Percentiles rank a stretch among this genome's conserved stretches.
Evolutionary conservation across 2,888 invertebrate genomes (phyloP).

Genomic region (Plebejus melissa): DNA sequence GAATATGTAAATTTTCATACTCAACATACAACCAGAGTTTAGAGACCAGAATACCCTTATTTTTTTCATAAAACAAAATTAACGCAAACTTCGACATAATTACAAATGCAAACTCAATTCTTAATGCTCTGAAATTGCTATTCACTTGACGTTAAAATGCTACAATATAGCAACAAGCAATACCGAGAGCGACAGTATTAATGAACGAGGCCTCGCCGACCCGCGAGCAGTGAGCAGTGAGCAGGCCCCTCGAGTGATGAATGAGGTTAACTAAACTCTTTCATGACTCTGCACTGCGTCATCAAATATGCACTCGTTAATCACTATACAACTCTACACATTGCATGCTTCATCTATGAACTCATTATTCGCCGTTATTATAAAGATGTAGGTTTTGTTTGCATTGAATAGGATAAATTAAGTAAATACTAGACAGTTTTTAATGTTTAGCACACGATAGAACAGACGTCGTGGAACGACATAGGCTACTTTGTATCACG

Average conservation of each 20-base stretch:
- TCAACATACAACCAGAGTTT: too few species aligned
- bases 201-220: conserved; percentile 37
- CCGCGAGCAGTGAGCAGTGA: conserved; percentile 28
- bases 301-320: conserved; percentile 28
- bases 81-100: too few species aligned
- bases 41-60: too few species aligned
- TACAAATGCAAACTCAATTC: too few species aligned
- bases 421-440: too few species aligned
- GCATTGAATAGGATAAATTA: too few species aligned
- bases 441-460: neutral
- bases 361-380: neutral
- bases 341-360: neutral
- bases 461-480: too few species aligned
- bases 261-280: conserved; percentile 56
- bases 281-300: conserved; percentile 47
- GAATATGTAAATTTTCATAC: too few species aligned
- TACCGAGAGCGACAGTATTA: conserved; percentile 31
- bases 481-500: too few species aligned
- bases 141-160: neutral
- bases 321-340: neutral
- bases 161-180: neutral
- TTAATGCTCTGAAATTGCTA: neutral
- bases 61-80: too few species aligned
- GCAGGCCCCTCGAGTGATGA: conserved; percentile 53
- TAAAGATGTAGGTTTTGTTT: too few species aligned